These are phyloP conservation scores for Icerya purchasi DNA, from an alignment of 2,888 invertebrate species.

Conservation along the genomic window DNA sequence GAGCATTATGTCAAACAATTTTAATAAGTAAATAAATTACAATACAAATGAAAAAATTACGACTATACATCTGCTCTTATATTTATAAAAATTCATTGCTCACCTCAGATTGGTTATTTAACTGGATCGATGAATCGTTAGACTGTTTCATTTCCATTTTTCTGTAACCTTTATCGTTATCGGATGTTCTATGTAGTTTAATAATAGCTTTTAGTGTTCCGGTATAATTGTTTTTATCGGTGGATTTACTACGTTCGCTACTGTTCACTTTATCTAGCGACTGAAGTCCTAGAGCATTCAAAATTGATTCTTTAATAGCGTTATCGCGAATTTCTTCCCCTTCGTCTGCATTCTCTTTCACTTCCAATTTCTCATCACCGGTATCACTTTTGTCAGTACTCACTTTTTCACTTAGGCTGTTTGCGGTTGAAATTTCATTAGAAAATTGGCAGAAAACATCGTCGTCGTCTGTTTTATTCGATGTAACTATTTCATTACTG, in stretches of 20 bases:
- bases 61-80: background rate
- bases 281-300: constrained; percentile 49
- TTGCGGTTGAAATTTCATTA: no score
- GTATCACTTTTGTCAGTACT: background rate
- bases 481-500: no score
- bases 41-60: background rate
- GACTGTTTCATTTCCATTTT: constrained; percentile 26
- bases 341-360: background rate
- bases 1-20: no score
- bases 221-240: constrained; percentile 33
- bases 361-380: background rate
- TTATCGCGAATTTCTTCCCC: background rate
- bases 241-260: constrained; percentile 28
- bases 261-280: constrained; percentile 37
- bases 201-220: constrained; percentile 69
- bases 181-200: constrained; percentile 37
- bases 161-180: constrained; percentile 34
- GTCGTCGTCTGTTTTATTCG: no score
- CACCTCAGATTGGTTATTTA: no score
- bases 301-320: constrained; percentile 43
- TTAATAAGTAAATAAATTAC: no score
- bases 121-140: no score
- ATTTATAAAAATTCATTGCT: constrained; percentile 21
- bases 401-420: background rate
- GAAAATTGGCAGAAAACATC: no score